Base-by-base conservation (phyloP, 1,140 invertebrate genomes). In the Magallana angulata region DNA sequence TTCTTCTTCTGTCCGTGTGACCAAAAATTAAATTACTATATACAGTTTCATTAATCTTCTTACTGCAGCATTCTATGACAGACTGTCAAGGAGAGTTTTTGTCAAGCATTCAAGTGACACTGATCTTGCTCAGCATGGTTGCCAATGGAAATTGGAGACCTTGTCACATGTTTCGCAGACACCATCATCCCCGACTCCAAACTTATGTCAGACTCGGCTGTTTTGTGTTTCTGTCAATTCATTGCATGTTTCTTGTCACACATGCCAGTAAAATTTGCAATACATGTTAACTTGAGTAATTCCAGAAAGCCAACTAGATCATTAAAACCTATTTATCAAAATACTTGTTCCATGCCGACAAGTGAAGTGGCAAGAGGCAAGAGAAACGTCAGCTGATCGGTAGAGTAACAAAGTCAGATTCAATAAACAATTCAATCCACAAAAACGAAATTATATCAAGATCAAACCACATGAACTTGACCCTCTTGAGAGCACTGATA, bases 291-390 rank as follows among this genome's bases (percentile, higher is more conserved):
- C 68, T 48, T 76, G 24, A 76, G 24, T 76, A 8, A 30, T 76
- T 76, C 68, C 18, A 30, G 68, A 76, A 76, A 76, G 36, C 18
- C 24, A 76, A 11, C 68, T 30, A 36, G 24, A 12, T 76, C 24
- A 76, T 76, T 36, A 76, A 76, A 76, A 76, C 68, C 68, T 30
- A 76, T 76, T 76, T 76, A 76, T 76, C 68, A 76, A 76, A 76
- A 62, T 62, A 76, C 9, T 76, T 76, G 68, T 36, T 30, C 24
- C 24, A 14, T 30, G 8, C 24, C 30, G 68, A 76, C 68, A 76
- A 30, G 24, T 36, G 68, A 76, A 12, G 68, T 8, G 16, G 36
- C 36, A 48, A 48, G 36, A 48, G 36, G 36, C 36, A 48, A 48
- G 36, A 48, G 36, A 48, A 48, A 48, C 36, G 2, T 48, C 36